Conservation (phyloP, 2,113 vertebrate genomes). For the Dryoscopus gambensis region DNA sequence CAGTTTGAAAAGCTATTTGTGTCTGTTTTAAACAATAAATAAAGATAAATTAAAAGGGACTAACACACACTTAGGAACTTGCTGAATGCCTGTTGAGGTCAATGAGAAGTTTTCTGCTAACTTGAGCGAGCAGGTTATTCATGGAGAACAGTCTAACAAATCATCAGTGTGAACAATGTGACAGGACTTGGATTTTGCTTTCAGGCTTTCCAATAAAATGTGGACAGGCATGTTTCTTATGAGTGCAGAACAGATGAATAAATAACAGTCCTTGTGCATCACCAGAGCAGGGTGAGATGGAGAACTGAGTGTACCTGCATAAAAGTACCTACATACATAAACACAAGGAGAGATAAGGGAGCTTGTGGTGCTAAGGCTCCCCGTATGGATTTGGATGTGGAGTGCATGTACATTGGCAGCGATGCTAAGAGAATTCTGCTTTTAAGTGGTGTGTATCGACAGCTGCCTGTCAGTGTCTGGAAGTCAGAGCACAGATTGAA, state of each 20-base stretch:
- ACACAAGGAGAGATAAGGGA: not conserved
- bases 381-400: not conserved
- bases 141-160: not conserved
- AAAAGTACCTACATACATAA: not conserved
- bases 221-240: not conserved
- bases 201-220: not conserved
- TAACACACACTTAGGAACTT: not conserved
- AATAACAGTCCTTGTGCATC: not conserved
- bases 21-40: not conserved
- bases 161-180: not conserved
- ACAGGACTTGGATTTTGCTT: not conserved
- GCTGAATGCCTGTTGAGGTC: not conserved
- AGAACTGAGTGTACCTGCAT: not conserved
- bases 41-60: not conserved
- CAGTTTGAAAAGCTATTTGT: not conserved
- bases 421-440: not conserved
- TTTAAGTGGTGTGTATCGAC: rapidly evolving
- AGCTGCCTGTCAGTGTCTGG: not conserved
- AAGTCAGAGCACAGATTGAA: not conserved
- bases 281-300: not conserved
- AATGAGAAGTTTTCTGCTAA: not conserved
- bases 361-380: not conserved
- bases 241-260: not conserved
- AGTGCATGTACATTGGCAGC: not conserved
- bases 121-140: not conserved